phyloP scores from a whole-genome alignment of 2,113 vertebrate genomes.

The Cephalopterus ornatus region DNA sequence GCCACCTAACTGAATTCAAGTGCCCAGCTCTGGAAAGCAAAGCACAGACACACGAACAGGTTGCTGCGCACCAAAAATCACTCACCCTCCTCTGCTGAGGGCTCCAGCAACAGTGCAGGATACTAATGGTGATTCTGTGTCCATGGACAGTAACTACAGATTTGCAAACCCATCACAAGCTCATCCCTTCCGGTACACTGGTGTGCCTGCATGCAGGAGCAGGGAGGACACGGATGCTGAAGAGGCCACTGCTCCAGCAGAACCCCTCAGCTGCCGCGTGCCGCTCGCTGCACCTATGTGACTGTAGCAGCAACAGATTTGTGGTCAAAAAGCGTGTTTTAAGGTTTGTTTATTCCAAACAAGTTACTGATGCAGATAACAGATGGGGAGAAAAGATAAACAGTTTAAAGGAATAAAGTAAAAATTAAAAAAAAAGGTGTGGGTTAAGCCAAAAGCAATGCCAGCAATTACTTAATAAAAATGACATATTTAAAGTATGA shows the following conservation, averaged over 20 bases:
- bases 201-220: accelerated
- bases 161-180: not conserved
- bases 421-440: not conserved
- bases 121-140: accelerated
- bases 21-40: not conserved
- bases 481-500: not conserved
- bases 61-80: not conserved
- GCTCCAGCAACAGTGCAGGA: not conserved
- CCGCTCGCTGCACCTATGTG: accelerated
- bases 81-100: not conserved
- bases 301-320: not conserved
- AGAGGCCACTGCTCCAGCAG: not conserved
- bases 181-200: accelerated
- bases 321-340: not conserved
- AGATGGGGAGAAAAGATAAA: not conserved
- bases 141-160: accelerated
- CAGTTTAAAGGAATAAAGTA: not conserved
- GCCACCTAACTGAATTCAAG: not conserved
- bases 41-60: not conserved
- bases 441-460: not conserved
- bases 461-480: conserved; percentile 16
- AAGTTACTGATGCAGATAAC: not conserved
- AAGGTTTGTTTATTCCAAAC: not conserved
- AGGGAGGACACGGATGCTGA: not conserved
- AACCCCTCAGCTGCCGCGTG: accelerated